Base-by-base conservation (phyloP, 2,888 invertebrate genomes). In the Anthophora plumipes region DNA sequence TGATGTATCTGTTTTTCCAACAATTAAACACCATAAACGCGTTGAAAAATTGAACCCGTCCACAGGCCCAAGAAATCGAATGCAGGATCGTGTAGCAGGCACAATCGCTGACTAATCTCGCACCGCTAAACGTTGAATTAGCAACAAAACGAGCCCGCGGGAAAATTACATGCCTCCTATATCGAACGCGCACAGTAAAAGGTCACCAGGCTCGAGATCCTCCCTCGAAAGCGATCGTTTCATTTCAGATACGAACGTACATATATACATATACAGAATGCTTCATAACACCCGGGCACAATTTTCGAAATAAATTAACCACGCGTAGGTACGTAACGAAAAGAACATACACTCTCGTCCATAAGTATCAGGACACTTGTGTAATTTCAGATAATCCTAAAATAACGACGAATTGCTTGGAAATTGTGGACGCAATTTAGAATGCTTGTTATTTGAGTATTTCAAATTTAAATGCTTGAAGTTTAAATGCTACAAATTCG, bases 221-320 rank as follows among this genome's bases (percentile, higher is more conserved):
- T 73, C 78, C 67, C 86, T 67, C 80, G 80, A 84, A 84, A 85
- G 64, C 80, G 88, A 87, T 87, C 86, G 88, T 84, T 85, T 88
- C 84, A 80, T 82, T 85, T 82, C 74, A 77, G 83, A 77, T 77
- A 72, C 31, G 41, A 20, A 67, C 22, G 39, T 52, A 39, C 39
- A 8, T 25, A 20, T 22, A 31, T 52, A 39, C 39, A 8, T 11
- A 14, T 54, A 64, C 54, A 20, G 64, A n/a, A 14, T 43, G 52
- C 4, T 52, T 14, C 41, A 50, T n/a, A 52, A 0, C 11, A 9
- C 8, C 7, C n/a, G 12, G 4, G 6, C 8, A 5, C 9, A 7
- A 59, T 20, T 41, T 59, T 59, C 20, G n/a, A 12, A 20, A 8
- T 41, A 37, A 57, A 25, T 37, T 22, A 25, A 14, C 0, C 25